Evolutionary conservation across 2,888 invertebrate species (phyloP).

Genomic region (Seira ritae): DNA sequence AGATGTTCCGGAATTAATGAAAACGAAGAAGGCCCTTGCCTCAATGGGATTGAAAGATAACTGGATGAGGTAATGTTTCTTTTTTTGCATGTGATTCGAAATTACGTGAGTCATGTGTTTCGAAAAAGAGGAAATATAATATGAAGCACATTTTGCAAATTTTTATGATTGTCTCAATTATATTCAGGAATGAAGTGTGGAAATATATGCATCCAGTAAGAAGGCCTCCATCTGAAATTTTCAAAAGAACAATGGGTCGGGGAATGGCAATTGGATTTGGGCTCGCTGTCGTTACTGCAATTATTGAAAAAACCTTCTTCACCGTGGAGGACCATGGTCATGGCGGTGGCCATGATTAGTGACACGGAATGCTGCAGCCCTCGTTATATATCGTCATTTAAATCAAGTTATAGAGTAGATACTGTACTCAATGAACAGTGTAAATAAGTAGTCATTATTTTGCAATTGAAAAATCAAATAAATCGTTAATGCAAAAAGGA

Average conservation of each 20-base stretch:
- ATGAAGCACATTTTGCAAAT: too few species aligned
- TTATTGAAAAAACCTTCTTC: conserved; percentile 66
- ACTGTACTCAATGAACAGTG: too few species aligned
- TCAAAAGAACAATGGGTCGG: conserved; percentile 75
- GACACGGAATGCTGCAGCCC: too few species aligned
- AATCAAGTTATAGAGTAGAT: too few species aligned
- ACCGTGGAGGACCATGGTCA: conserved; percentile 75
- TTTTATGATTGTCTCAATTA: too few species aligned
- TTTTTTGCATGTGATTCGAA: too few species aligned
- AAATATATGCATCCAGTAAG: conserved; percentile 77
- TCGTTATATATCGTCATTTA: too few species aligned
- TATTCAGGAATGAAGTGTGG: conserved; percentile 94
- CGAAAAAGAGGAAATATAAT: too few species aligned
- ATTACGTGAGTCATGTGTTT: too few species aligned
- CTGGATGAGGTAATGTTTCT: conserved; percentile 83
- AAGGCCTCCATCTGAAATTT: conserved; percentile 28
- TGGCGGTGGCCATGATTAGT: conserved; percentile 68
- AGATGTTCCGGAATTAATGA: conserved; percentile 81
- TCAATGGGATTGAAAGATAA: conserved; percentile 91
- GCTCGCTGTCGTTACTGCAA: conserved; percentile 79
- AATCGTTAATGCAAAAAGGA: too few species aligned
- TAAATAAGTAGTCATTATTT: too few species aligned
- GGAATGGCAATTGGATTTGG: conserved; percentile 82
- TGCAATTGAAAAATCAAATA: too few species aligned
- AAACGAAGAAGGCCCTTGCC: conserved; percentile 82